These are phyloP conservation scores for Peromyscus californicus DNA, from an alignment of 2,113 vertebrate species.

Conservation along the genomic window DNA sequence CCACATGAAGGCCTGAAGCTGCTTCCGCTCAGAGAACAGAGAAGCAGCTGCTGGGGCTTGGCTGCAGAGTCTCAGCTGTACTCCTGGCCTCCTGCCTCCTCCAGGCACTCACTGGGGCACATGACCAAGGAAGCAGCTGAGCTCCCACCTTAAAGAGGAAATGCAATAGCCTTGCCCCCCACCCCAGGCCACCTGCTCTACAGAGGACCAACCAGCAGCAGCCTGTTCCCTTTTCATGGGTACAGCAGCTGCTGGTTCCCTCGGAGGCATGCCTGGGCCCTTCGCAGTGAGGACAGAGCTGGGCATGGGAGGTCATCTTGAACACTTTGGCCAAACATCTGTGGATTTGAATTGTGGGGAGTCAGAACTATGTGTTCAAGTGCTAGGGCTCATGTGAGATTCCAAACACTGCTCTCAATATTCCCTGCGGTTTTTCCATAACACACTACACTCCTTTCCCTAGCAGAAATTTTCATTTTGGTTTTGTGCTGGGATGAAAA, in stretches of 20 bases:
- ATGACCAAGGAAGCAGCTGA: conserved; percentile 83
- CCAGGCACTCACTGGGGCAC: conserved; percentile 61
- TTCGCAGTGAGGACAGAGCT: background rate
- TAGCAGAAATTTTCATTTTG: background rate
- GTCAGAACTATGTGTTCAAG: background rate
- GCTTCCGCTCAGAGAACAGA: conserved; percentile 71
- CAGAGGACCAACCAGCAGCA: conserved; percentile 34
- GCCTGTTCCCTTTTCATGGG: background rate
- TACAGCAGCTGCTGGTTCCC: conserved; percentile 54
- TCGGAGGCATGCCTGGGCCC: background rate
- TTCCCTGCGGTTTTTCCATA: background rate
- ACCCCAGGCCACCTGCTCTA: conserved; percentile 67
- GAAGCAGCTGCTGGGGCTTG: conserved; percentile 79
- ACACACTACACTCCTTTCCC: background rate
- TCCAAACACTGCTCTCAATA: background rate
- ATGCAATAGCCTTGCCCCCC: conserved; percentile 55
- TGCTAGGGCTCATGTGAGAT: background rate
- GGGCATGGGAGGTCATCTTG: background rate
- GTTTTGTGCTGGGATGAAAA: background rate
- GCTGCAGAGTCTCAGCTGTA: conserved; percentile 74
- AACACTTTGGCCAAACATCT: background rate
- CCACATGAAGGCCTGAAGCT: conserved; percentile 53
- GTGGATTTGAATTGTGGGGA: background rate
- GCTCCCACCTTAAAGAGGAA: conserved; percentile 81
- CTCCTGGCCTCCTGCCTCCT: conserved; percentile 77